These are phyloP conservation scores for Megaceryle maxima DNA, from an alignment of 2,113 vertebrate species.

Conservation along the genomic window DNA sequence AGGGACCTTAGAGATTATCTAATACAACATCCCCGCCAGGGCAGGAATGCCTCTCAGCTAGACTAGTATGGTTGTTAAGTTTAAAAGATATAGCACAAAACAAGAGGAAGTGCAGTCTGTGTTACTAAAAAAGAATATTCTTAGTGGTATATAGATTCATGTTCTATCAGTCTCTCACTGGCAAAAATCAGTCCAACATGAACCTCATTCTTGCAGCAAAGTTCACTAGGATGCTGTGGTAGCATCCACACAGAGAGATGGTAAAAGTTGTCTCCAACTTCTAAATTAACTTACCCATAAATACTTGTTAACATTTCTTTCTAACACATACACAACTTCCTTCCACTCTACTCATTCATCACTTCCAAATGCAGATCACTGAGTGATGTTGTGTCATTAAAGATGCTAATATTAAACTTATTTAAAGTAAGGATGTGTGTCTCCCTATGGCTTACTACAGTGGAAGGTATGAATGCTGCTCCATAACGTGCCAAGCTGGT, in stretches of 20 bases:
- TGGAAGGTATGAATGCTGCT: not conserved
- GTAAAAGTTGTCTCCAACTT: not conserved
- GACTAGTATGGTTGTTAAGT: not conserved
- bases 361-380: not conserved
- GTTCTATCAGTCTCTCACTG: not conserved
- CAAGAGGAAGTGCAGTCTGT: not conserved
- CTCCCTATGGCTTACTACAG: not conserved
- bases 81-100: not conserved
- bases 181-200: not conserved
- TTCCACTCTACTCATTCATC: not conserved
- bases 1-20: no score
- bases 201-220: not conserved
- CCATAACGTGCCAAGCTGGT: not conserved
- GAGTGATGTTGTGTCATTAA: not conserved
- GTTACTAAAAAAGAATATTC: not conserved
- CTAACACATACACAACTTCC: not conserved
- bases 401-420: not conserved
- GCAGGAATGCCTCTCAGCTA: no score
- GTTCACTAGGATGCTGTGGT: not conserved
- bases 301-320: not conserved
- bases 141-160: not conserved
- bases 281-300: not conserved
- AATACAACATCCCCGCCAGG: no score
- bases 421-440: not conserved
- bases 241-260: not conserved